Base-by-base conservation (phyloP, 2,888 invertebrate species). In the Tortrix viridana region DNA sequence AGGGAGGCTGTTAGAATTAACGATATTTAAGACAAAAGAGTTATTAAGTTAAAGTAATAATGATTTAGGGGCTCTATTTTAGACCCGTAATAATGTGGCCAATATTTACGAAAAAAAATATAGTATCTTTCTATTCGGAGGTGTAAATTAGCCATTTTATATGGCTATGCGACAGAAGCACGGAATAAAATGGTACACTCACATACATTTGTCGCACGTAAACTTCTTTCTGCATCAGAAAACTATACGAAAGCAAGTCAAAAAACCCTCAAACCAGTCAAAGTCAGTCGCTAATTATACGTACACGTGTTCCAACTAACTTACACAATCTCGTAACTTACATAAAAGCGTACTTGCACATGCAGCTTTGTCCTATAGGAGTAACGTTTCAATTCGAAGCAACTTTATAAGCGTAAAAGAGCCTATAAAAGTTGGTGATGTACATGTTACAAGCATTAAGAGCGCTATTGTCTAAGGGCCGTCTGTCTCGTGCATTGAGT, bases 401-500 rank as follows among this genome's bases (percentile, higher is more conserved):
- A 37, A 22, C 9, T 4, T 1, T 2, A n/a, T 1, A 32, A 12
- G 12, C 12, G 32, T 2, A 16, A 47, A 47, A 26, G 56, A 52
- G 23, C 56, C n/a, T 46, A 56, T 23, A 43, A 61, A 49, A 32
- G 43, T 57, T 41, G 26, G 16, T 26, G 16, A 41, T 37, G 52
- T 63, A 50, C 53, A 64, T 68, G 66, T 65, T 66, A 65, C 68
- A 65, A 65, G 66, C 61, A 64, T 67, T 68, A 65, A 65, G 63
- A 37, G 58, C 60, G 22, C 60, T 50, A 69, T 67, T 69, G 68
- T 68, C 66, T 68, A 61, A 67, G 68, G 64, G 58, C 60, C 65
- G 70, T 70, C 70, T 70, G 70, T 67, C 68, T 66, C 60, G 57
- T 43, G 65, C 67, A 65, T 69, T 65, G 64, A 69, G 69, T 65